phyloP scores from a whole-genome alignment of 2,888 invertebrate species.

The Eledone cirrhosa region DNA sequence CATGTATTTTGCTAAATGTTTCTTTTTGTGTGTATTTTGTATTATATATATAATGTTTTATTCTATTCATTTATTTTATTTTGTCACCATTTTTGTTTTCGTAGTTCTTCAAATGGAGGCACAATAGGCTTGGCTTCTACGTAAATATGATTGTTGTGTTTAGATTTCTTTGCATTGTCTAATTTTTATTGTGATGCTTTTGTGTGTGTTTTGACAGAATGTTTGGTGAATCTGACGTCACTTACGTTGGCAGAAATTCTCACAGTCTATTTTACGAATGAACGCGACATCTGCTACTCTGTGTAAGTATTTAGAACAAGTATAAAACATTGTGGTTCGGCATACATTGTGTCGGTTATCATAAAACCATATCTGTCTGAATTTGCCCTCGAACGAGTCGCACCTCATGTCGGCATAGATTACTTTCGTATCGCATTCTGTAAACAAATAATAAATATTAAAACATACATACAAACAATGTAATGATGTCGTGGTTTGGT shows the following conservation, averaged over 20 bases:
- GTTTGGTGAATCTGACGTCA: not conserved
- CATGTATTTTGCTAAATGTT: too few species aligned
- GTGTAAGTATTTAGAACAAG: conserved; percentile 16
- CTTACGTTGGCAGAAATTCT: conserved; percentile 17
- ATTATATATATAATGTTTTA: too few species aligned
- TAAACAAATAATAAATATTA: not conserved
- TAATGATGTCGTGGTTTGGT: too few species aligned
- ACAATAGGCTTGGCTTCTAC: too few species aligned
- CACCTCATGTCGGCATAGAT: conserved; percentile 13
- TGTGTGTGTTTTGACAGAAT: too few species aligned
- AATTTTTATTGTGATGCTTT: not conserved
- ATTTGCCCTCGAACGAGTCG: conserved; percentile 12
- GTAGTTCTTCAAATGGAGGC: too few species aligned
- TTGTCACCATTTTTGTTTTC: too few species aligned
- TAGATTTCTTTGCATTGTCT: too few species aligned
- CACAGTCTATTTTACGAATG: conserved; percentile 18
- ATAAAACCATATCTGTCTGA: conserved; percentile 21
- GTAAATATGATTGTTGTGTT: too few species aligned
- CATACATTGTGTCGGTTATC: conserved; percentile 14
- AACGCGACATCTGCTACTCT: conserved; percentile 16
- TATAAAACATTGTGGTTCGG: conserved; percentile 4
- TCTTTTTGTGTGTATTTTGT: too few species aligned
- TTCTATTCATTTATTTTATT: too few species aligned
- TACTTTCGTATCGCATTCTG: conserved; percentile 12
- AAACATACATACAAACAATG: too few species aligned